Evolutionary conservation across 2,113 vertebrate genomes (phyloP).

Genomic region (Catagonus wagneri): DNA sequence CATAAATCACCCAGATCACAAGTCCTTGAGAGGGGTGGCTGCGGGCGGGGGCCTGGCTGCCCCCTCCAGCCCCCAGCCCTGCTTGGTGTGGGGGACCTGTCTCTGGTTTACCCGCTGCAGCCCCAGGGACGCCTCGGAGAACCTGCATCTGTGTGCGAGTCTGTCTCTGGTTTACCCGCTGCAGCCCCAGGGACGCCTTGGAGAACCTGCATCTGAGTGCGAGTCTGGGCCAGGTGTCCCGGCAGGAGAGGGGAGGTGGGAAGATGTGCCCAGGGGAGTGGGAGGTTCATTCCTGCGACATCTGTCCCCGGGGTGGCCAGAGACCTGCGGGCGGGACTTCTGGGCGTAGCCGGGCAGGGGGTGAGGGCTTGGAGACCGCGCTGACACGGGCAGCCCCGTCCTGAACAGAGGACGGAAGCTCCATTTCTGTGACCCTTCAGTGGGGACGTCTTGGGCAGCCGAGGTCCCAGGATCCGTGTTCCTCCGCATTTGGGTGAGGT

Average conservation of each 20-base stretch:
- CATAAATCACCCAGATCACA: rapidly evolving
- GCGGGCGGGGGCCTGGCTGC: no score
- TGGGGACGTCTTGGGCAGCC: not conserved
- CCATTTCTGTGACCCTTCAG: no score
- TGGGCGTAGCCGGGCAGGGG: rapidly evolving
- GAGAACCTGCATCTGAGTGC: not conserved
- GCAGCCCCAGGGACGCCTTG: no score
- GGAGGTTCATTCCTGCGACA: not conserved
- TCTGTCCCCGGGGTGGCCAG: not conserved
- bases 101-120: not conserved
- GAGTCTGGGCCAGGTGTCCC: not conserved
- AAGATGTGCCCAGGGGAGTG: not conserved
- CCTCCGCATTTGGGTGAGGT: rapidly evolving
- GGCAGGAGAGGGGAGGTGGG: not conserved
- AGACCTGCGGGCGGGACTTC: not conserved
- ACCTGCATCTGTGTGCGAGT: not conserved
- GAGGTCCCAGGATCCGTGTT: not conserved
- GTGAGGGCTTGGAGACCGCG: not conserved
- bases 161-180: not conserved
- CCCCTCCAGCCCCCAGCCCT: not conserved
- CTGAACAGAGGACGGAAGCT: no score
- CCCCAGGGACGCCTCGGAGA: not conserved
- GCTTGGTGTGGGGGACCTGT: no score
- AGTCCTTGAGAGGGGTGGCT: not conserved
- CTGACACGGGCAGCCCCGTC: no score